Conservation (phyloP, 2,888 invertebrate species). For the Spialia ferax region DNA sequence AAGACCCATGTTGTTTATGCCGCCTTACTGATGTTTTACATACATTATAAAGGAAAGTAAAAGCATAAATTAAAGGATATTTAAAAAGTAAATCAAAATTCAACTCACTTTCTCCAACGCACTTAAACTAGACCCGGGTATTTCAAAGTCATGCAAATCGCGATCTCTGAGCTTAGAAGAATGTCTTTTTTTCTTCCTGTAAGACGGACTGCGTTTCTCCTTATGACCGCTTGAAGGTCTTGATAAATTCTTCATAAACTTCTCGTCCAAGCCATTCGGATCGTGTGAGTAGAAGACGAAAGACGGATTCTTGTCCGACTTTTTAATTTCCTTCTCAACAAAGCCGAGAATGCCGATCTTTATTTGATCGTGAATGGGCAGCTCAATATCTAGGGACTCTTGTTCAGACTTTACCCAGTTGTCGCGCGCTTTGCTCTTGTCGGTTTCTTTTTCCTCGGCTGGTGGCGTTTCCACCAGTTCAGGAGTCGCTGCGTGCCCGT, state of each 20-base stretch:
- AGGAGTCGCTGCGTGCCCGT: conserved; percentile 62
- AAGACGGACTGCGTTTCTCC: conserved; percentile 81
- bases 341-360: conserved; percentile 83
- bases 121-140: conserved; percentile 82
- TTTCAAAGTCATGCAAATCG: conserved; percentile 81
- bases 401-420: conserved; percentile 82
- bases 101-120: conserved; percentile 75
- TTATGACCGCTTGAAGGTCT: conserved; percentile 81
- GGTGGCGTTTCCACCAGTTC: conserved; percentile 50
- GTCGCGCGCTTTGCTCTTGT: conserved; percentile 72
- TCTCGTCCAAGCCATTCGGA: conserved; percentile 80
- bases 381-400: conserved; percentile 85
- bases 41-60: no score
- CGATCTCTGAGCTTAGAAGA: conserved; percentile 78
- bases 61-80: no score
- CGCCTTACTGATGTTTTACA: no score
- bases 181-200: conserved; percentile 79
- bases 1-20: no score
- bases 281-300: conserved; percentile 83
- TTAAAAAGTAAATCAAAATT: neutral
- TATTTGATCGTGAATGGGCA: conserved; percentile 86
- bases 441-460: conserved; percentile 55
- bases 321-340: conserved; percentile 83
- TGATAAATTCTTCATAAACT: conserved; percentile 73
- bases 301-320: conserved; percentile 79